Evolutionary conservation across 2,888 invertebrate species (phyloP).

Genomic region (Linnaemya vulpina): DNA sequence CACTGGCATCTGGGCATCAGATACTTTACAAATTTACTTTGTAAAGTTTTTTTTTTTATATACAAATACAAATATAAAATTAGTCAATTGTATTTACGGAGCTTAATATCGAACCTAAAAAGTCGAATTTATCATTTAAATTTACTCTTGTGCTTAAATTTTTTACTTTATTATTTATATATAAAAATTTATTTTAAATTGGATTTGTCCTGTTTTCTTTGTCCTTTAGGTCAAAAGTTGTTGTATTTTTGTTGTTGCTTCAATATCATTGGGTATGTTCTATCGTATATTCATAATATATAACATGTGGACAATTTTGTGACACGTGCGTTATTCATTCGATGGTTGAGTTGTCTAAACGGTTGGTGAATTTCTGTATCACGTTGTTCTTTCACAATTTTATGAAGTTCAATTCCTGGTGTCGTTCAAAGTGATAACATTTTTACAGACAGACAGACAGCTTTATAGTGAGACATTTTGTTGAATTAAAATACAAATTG

Average conservation of each 20-base stretch:
- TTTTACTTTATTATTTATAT: too few species aligned
- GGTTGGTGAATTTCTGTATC: conserved; percentile 10
- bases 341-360: conserved; percentile 33
- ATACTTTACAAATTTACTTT: too few species aligned
- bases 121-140: too few species aligned
- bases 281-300: background rate
- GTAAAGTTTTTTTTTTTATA: too few species aligned
- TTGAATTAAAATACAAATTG: conserved; percentile 60
- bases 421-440: background rate
- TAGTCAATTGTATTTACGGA: too few species aligned
- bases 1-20: too few species aligned
- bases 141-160: too few species aligned
- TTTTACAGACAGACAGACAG: conserved; percentile 70
- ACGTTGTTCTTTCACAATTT: background rate
- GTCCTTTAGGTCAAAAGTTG: too few species aligned
- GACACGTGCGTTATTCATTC: background rate
- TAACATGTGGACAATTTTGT: background rate
- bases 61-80: too few species aligned
- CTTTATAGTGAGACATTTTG: conserved; percentile 69
- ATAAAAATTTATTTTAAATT: too few species aligned
- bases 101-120: too few species aligned
- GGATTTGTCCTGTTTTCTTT: too few species aligned
- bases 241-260: background rate
- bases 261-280: background rate
- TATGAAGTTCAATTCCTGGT: conserved; percentile 30